Conservation (phyloP, 2,888 invertebrate genomes). For the Campoletis raptor region DNA sequence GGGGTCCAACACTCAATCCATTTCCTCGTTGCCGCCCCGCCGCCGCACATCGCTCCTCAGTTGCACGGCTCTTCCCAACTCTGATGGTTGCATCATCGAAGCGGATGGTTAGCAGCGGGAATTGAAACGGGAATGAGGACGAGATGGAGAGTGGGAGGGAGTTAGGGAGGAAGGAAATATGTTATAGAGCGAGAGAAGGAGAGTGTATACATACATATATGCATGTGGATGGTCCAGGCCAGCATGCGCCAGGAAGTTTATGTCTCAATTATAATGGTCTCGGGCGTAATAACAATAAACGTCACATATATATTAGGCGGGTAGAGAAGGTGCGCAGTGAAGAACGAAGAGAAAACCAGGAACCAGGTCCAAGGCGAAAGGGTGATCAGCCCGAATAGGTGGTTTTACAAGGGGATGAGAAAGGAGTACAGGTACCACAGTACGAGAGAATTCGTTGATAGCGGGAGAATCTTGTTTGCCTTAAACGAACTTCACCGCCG, state of each 20-base stretch:
- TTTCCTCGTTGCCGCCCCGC: constrained; percentile 17
- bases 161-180: neutral
- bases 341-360: constrained; percentile 24
- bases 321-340: constrained; percentile 8
- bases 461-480: constrained; percentile 76
- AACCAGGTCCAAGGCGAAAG: constrained; percentile 37
- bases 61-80: constrained; percentile 6
- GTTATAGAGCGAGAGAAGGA: constrained; percentile 64
- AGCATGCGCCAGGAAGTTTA: constrained; percentile 74
- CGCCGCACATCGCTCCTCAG: constrained; percentile 33
- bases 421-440: constrained; percentile 16
- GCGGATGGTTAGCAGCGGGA: constrained; percentile 44
- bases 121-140: constrained; percentile 57
- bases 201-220: constrained; percentile 61
- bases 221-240: constrained; percentile 74
- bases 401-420: constrained; percentile 13
- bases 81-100: constrained; percentile 50
- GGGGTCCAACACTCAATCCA: constrained; percentile 32
- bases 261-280: constrained; percentile 80
- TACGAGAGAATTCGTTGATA: constrained; percentile 51
- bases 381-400: constrained; percentile 43
- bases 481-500: constrained; percentile 77
- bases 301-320: constrained; percentile 76
- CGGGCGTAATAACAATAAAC: constrained; percentile 79
- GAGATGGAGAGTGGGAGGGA: constrained; percentile 21